Base-by-base conservation (phyloP, 2,797 vertebrate species). In the Falco columbarius region DNA sequence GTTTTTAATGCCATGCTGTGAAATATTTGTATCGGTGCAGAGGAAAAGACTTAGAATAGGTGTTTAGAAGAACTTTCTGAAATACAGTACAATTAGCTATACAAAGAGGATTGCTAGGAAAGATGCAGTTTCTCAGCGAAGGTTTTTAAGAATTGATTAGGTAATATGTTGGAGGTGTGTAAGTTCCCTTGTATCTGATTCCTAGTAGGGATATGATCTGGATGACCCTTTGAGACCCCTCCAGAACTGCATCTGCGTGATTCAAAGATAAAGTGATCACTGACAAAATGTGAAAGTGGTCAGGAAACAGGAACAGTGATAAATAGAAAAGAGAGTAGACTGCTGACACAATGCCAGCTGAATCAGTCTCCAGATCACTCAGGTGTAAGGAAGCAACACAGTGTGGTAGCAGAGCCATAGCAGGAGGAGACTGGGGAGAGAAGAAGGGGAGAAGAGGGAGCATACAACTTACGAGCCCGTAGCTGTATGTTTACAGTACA, bases 51-150 rank as follows among this genome's bases (percentile, higher is more conserved):
- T 92, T 55, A 73, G 49, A 73, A 55, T 32, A 82, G 13, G 36
- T 82, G 15, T 90, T 76, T 42, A n/a, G 61, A 84, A 92, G 19
- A 91, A 91, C 58, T 56, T 94, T 56, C 23, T 75, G 38, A 81
- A 85, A 47, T 85, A 46, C 3, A 34, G 4, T 80, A 13, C 12
- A 46, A 21, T 66, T 49, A 68, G 23, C 16, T 34, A 3, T n/a
- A 34, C 51, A 80, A 76, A 82, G 32, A 81, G 11, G 9, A 61
- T 65, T 42, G 10, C 20, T 68, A 65, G 46, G 42, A 86, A 84
- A 81, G 16, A 32, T 58, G 20, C 2, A 0, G 9, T 75, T 72
- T 79, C 27, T 84, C 18, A 40, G 26, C 55, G 12, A 76, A 51
- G 30, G 6, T 42, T 89, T 92, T 51, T 12, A 87, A 54, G 46